These are phyloP conservation scores for Calcarius lapponicus DNA, from an alignment of 2,797 vertebrate species.

Conservation along the genomic window DNA sequence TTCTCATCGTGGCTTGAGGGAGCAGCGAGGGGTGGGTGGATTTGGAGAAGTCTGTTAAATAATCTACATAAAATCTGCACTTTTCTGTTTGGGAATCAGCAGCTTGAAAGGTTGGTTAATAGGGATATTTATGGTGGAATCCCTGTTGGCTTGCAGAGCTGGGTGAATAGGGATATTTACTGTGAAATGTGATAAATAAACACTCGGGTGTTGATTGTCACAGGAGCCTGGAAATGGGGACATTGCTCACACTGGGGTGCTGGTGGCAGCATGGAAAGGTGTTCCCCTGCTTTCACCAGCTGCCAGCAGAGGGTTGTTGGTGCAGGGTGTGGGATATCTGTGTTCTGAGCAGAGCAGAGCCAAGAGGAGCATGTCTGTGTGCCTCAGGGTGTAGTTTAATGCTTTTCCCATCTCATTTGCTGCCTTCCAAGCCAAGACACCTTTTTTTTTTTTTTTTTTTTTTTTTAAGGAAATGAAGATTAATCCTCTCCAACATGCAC, in stretches of 20 bases:
- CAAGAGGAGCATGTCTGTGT: rapidly evolving
- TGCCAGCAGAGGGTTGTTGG: not conserved
- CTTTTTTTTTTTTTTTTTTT: not conserved
- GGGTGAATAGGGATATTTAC: not conserved
- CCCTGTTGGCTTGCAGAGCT: not conserved
- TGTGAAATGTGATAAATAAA: not conserved
- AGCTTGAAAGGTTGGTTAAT: not conserved
- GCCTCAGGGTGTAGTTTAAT: not conserved
- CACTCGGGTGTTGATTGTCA: rapidly evolving
- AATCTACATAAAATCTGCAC: rapidly evolving
- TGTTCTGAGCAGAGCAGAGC: not conserved
- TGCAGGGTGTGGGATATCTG: not conserved
- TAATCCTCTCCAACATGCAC: constrained; percentile 23
- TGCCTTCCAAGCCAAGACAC: constrained; percentile 29
- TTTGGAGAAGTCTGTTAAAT: not conserved
- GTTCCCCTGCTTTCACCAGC: not conserved
- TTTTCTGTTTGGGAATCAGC: not conserved
- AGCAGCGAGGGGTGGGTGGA: rapidly evolving
- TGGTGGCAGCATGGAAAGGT: not conserved
- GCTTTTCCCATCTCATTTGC: not conserved
- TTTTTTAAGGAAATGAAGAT: constrained; percentile 68
- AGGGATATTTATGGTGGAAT: not conserved
- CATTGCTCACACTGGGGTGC: rapidly evolving
- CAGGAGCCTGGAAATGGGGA: not conserved
- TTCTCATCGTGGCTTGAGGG: rapidly evolving